Conservation (phyloP, 2,888 invertebrate genomes). For the Pristionchus fissidentatus region DNA sequence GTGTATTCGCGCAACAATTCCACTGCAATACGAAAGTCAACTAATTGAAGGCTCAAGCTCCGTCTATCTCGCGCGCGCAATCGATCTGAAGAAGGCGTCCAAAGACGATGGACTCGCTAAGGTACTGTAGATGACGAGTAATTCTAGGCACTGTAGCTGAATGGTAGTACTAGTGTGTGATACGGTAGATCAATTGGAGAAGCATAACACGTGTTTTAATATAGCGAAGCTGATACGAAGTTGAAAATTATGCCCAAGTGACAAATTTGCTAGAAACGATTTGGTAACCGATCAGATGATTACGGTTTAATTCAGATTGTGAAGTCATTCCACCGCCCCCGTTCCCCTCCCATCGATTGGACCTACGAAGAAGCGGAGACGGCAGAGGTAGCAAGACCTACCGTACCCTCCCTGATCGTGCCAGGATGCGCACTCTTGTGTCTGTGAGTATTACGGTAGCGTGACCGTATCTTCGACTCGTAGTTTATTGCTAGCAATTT, state of each 20-base stretch:
- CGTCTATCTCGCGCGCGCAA: conserved; percentile 3
- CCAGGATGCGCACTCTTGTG: neutral
- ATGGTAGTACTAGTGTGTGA: neutral
- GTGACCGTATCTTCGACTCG: too few species aligned
- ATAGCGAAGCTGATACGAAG: too few species aligned
- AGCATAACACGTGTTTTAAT: too few species aligned
- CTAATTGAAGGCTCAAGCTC: conserved; percentile 3
- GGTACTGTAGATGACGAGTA: neutral
- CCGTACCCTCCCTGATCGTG: conserved; percentile 7
- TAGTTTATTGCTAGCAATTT: too few species aligned
- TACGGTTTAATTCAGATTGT: neutral
- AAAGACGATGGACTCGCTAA: neutral
- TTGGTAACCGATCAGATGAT: too few species aligned
- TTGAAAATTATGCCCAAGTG: too few species aligned
- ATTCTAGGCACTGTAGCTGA: neutral
- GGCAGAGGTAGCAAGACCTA: neutral
- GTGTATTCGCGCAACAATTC: too few species aligned
- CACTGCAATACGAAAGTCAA: too few species aligned
- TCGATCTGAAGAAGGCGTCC: neutral
- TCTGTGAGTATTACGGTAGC: conserved; percentile 30
- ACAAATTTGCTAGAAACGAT: too few species aligned
- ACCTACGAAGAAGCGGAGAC: conserved; percentile 5
- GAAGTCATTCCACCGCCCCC: conserved; percentile 12
- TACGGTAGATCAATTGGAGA: neutral
- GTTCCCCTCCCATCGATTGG: conserved; percentile 19